Base-by-base conservation (phyloP, 2,888 invertebrate genomes). In the Brachyptera putata region DNA sequence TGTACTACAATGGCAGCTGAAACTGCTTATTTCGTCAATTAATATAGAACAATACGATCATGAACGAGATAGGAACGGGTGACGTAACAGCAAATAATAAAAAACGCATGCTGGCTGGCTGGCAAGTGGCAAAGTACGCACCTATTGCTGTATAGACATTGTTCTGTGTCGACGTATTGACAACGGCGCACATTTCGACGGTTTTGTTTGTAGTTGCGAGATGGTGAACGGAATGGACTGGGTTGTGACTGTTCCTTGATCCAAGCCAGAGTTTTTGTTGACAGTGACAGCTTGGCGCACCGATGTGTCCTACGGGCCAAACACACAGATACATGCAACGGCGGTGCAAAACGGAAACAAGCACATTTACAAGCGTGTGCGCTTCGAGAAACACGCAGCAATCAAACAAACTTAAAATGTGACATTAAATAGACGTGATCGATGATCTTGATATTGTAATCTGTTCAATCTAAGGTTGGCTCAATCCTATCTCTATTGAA, bases 141-240 rank as follows among this genome's bases (percentile, higher is more conserved):
- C 67, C 70, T 66, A 71, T 68, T 25, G 71, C 66, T 25, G 70
- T 69, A 66, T 70, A 71, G 62, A 71, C 69, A 64, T 69, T 69
- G 66, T 50, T 69, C 67, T 62, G 68, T 66, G 53, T 66, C 30
- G 58, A 66, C 18, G 68, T 61, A 30, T 67, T 67, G 25, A 70
- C 68, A 21, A 68, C 67, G 22, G 69, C 68, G 62, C 71, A 70
- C 64, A 70, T 68, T 55, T 70, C 68, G 58, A 67, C 56, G 7
- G 62, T 57, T 61, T 63, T 63, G 59, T 59, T 58, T 50, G 62
- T 26, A 43, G 55, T 36, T 34, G 53, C 18, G 1, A 53, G 36
- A 36, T 53, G 43, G 18, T 43, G 53, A 53, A 53, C 61, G 48
- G 59, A 61, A 49, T 63, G 61, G 16, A 48, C 43, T 36, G 56